phyloP scores from a whole-genome alignment of 2,888 invertebrate genomes.

The Nomada ferruginata region DNA sequence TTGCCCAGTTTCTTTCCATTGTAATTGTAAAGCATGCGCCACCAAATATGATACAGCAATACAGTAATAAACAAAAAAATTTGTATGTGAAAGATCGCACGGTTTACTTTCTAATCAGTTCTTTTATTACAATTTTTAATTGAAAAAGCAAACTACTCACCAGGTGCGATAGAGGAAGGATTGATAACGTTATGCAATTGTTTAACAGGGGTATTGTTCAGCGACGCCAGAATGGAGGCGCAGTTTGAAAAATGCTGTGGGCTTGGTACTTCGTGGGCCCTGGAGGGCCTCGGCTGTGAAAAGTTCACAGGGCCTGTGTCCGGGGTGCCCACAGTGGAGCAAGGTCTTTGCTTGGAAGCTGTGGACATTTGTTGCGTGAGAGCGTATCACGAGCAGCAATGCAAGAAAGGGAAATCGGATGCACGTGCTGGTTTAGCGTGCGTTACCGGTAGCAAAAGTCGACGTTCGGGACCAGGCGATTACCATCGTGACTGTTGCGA shows the following conservation, averaged over 20 bases:
- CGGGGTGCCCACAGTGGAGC: constrained; percentile 86
- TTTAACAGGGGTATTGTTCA: constrained; percentile 24
- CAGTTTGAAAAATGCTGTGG: constrained; percentile 85
- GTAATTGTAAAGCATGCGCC: background rate
- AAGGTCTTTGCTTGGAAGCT: constrained; percentile 87
- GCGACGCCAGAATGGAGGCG: constrained; percentile 71
- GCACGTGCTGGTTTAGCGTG: constrained; percentile 85
- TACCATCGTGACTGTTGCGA: constrained; percentile 82
- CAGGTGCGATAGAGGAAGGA: background rate
- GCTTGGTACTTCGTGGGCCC: constrained; percentile 85
- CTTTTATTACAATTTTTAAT: background rate
- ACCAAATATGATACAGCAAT: background rate
- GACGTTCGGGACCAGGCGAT: constrained; percentile 70
- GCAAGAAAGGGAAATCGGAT: constrained; percentile 85
- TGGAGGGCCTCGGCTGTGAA: constrained; percentile 84
- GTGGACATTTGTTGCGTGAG: constrained; percentile 87
- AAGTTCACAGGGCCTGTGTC: constrained; percentile 85
- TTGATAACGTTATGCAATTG: background rate
- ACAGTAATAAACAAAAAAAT: too few species aligned
- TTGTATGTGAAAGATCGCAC: too few species aligned
- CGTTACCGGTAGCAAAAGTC: constrained; percentile 66
- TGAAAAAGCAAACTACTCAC: background rate
- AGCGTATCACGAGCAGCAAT: constrained; percentile 84
- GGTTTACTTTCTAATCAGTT: too few species aligned
- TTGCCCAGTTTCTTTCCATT: constrained; percentile 7